Percentiles rank a stretch among this genome's conserved stretches.
phyloP scores from a whole-genome alignment of 2,113 vertebrate genomes.

The Petrocephalus zakoni region DNA sequence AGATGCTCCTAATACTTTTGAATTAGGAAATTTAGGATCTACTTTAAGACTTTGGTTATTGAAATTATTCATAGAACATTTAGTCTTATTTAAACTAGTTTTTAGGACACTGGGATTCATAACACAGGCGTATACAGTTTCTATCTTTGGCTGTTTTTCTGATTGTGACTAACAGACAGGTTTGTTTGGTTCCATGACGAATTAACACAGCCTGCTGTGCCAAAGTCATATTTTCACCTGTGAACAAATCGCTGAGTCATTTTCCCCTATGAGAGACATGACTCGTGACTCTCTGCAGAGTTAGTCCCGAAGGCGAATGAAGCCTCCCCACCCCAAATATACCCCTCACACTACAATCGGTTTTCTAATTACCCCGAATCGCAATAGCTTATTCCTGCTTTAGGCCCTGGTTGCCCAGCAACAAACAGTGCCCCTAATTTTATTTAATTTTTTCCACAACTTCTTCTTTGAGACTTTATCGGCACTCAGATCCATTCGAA shows the following conservation, averaged over 20 bases:
- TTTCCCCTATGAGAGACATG: neutral
- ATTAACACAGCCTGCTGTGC: slow-evolving; percentile 41
- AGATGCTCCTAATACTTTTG: neutral
- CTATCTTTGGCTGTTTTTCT: slow-evolving; percentile 48
- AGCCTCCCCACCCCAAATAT: neutral
- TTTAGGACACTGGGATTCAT: neutral
- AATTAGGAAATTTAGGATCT: neutral
- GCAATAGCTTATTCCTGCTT: neutral
- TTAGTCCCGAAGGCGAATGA: neutral
- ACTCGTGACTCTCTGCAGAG: neutral
- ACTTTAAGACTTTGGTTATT: neutral
- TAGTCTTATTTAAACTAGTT: neutral
- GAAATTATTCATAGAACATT: neutral
- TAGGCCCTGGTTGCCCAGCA: neutral
- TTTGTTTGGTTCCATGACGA: slow-evolving; percentile 54
- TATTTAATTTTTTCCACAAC: neutral
- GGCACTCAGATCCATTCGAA: neutral
- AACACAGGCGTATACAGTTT: slow-evolving; percentile 28
- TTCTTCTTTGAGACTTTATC: neutral
- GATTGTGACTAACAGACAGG: slow-evolving; percentile 53
- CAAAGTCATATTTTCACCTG: slow-evolving; percentile 51
- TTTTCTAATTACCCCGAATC: neutral
- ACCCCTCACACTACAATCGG: neutral
- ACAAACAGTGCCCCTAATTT: neutral
- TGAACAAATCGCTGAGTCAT: slow-evolving; percentile 18